Percentiles rank a stretch among this genome's conserved stretches.
These are phyloP conservation scores for Drosophila ezoana DNA, from an alignment of 2,888 invertebrate species.

Conservation along the genomic window DNA sequence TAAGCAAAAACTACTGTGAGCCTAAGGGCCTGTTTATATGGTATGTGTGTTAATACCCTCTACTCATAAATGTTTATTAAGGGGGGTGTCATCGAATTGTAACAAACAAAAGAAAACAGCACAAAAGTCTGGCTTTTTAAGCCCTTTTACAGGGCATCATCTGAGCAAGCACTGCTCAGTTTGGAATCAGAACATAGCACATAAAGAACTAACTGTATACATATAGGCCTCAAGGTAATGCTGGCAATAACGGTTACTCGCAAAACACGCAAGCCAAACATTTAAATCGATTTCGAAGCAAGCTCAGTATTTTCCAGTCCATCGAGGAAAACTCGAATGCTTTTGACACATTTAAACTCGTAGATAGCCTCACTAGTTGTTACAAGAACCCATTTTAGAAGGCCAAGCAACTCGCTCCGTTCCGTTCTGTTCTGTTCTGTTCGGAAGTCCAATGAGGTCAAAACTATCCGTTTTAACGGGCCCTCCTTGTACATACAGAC, in stretches of 20 bases:
- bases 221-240: conserved; percentile 69
- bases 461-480: conserved; percentile 33
- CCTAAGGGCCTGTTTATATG: conserved; percentile 1
- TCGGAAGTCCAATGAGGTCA: conserved; percentile 40
- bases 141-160: conserved; percentile 11
- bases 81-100: not conserved
- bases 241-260: conserved; percentile 44
- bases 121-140: no score
- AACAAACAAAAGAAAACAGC: not conserved
- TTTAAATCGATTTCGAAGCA: conserved; percentile 69
- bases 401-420: conserved; percentile 17
- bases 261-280: conserved; percentile 71
- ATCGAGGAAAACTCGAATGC: conserved; percentile 32
- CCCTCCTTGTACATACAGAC: conserved; percentile 1
- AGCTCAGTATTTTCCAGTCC: conserved; percentile 46
- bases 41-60: conserved; percentile 16
- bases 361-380: conserved; percentile 29
- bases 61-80: not conserved
- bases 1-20: conserved; percentile 1
- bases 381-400: conserved; percentile 30
- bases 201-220: conserved; percentile 32
- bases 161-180: not conserved
- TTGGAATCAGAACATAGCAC: conserved; percentile 27
- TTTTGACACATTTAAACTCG: conserved; percentile 40
- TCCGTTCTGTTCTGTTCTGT: conserved; percentile 5